Conservation (phyloP, 1,140 invertebrate genomes). For the Papilio glaucus region DNA sequence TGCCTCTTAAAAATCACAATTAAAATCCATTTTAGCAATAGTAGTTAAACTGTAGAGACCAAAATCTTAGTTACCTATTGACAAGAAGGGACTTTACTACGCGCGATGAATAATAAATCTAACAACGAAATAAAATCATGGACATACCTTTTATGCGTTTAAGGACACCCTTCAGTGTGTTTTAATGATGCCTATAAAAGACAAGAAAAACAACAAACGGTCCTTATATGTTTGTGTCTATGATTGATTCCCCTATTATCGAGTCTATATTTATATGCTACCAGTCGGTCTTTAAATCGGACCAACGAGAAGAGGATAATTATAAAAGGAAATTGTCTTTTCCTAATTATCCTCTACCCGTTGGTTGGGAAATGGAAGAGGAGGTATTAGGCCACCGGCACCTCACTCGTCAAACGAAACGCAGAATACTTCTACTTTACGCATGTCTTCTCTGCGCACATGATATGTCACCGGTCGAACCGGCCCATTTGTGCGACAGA, state of each 20-base stretch:
- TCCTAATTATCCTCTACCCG: too few species aligned
- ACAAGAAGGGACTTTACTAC: not conserved
- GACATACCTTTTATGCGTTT: conserved; percentile 9
- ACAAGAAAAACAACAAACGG: not conserved
- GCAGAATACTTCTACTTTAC: too few species aligned
- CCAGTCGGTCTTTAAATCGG: not conserved
- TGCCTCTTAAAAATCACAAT: too few species aligned
- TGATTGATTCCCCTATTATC: not conserved
- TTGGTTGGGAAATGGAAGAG: too few species aligned
- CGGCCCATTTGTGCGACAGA: too few species aligned
- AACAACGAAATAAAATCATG: conserved; percentile 20
- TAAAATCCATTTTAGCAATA: not conserved
- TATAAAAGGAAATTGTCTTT: too few species aligned
- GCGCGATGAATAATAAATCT: not conserved
- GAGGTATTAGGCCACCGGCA: too few species aligned
- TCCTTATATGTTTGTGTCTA: not conserved
- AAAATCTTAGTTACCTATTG: not conserved
- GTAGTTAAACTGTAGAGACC: not conserved
- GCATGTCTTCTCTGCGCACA: too few species aligned
- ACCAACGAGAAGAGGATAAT: too few species aligned
- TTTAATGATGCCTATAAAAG: conserved; percentile 29
- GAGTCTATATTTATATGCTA: not conserved
- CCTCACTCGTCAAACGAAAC: too few species aligned
- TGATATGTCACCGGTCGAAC: too few species aligned
- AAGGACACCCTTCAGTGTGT: conserved; percentile 12